Evolutionary conservation across 2,888 invertebrate genomes (phyloP).

Genomic region (Scotopteryx bipunctaria): DNA sequence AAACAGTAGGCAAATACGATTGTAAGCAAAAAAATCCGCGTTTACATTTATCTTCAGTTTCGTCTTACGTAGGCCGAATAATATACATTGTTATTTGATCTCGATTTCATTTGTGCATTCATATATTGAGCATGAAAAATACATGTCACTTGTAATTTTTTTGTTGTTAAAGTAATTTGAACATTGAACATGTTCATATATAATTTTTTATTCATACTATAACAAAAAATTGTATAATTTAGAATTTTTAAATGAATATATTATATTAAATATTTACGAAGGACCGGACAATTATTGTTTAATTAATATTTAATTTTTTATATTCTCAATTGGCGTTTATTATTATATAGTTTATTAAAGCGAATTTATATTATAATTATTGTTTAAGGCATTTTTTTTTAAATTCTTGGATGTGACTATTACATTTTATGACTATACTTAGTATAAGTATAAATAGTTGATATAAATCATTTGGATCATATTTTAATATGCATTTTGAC

Average conservation of each 20-base stretch:
- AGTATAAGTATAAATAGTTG: slow-evolving; percentile 24
- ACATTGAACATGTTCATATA: too few relatives aligned
- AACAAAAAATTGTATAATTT: too few relatives aligned
- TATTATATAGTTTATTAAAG: slow-evolving; percentile 42
- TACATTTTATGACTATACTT: slow-evolving; percentile 31
- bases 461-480: slow-evolving; percentile 30
- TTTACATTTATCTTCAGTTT: too few relatives aligned
- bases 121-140: too few relatives aligned
- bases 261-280: neutral
- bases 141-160: too few relatives aligned
- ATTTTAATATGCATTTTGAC: neutral
- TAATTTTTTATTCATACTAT: too few relatives aligned
- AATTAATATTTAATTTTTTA: slow-evolving; percentile 12
- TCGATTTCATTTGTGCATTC: too few relatives aligned
- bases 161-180: too few relatives aligned
- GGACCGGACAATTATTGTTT: slow-evolving; percentile 24
- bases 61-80: too few relatives aligned
- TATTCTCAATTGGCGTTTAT: slow-evolving; percentile 33
- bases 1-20: too few relatives aligned
- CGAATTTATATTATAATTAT: slow-evolving; percentile 49
- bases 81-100: too few relatives aligned
- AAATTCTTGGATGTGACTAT: slow-evolving; percentile 68
- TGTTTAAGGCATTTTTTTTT: slow-evolving; percentile 32
- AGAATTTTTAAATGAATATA: neutral
- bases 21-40: too few relatives aligned